These are phyloP conservation scores for Heliconius erato DNA, from an alignment of 2,888 invertebrate species.

Conservation along the genomic window DNA sequence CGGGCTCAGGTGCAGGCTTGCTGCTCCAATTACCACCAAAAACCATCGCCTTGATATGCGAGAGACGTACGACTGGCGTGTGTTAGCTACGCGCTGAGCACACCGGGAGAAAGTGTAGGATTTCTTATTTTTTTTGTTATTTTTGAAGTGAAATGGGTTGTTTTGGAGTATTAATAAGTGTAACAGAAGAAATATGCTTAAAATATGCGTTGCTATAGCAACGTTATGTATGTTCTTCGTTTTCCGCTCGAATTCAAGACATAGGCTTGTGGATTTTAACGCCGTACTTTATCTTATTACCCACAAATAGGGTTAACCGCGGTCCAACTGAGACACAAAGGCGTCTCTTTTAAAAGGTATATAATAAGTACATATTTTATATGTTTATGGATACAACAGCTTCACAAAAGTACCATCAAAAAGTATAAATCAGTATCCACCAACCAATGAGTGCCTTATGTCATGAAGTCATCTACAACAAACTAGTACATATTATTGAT, in stretches of 20 bases:
- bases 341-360: no score
- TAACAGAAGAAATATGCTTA: background rate
- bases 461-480: no score
- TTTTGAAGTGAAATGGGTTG: background rate
- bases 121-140: background rate
- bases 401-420: background rate
- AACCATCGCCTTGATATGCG: conserved; percentile 38
- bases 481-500: background rate
- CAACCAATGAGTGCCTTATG: no score
- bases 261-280: background rate
- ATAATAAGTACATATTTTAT: no score
- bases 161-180: background rate
- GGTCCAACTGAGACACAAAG: no score
- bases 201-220: no score
- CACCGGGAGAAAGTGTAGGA: conserved; percentile 14
- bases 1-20: conserved; percentile 35
- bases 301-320: no score
- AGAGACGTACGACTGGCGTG: conserved; percentile 33
- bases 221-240: background rate
- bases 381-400: no score
- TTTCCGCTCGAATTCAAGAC: background rate
- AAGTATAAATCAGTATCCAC: background rate
- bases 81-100: conserved; percentile 24
- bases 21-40: conserved; percentile 45
- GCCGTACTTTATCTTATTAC: background rate